Evolutionary conservation across 1,140 invertebrate species (phyloP).

Genomic region (Hormaphis cornu): DNA sequence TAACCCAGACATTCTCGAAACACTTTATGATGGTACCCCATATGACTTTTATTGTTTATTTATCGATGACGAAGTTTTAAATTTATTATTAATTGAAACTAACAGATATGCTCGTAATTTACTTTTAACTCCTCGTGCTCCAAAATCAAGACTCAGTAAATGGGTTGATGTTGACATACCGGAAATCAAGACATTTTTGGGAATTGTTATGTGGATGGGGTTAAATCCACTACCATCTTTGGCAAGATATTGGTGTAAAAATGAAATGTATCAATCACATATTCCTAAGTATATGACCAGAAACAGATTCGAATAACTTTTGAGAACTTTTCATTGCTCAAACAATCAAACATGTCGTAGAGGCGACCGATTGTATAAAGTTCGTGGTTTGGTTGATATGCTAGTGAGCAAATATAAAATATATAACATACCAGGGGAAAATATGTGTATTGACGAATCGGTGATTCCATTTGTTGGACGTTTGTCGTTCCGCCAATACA

Average conservation of each 20-base stretch:
- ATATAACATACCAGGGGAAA: no score
- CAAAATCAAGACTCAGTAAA: background rate
- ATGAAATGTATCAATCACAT: background rate
- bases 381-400: no score
- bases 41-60: background rate
- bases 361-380: no score
- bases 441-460: no score
- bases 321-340: background rate
- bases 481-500: no score
- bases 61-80: background rate
- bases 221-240: background rate
- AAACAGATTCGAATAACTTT: background rate
- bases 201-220: background rate
- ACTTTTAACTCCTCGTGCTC: background rate
- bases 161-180: background rate
- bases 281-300: no score
- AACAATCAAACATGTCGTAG: no score
- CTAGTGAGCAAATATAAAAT: no score
- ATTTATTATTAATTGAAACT: background rate
- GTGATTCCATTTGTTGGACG: no score
- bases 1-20: background rate
- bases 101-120: background rate
- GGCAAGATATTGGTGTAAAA: background rate
- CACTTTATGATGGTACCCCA: background rate
- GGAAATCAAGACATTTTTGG: background rate